Evolutionary conservation across 2,113 vertebrate species (phyloP), one percentile per base, ranked within the genome.

Genomic region (Tympanuchus pallidicinctus): DNA sequence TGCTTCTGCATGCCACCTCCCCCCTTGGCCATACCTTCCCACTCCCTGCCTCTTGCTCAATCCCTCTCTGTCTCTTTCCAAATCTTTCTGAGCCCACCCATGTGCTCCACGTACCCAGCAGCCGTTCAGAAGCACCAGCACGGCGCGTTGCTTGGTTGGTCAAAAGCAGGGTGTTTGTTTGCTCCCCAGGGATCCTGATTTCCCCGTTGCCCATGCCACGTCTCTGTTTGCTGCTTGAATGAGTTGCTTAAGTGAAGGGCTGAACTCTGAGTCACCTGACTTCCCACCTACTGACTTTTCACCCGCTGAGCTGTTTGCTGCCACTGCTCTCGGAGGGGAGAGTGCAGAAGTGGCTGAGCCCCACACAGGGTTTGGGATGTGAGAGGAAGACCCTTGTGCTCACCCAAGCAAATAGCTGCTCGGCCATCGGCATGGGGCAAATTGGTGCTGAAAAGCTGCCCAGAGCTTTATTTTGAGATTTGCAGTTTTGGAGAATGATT

Each of bases 231-330:
- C 90, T 89, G 70, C 93, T 91, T 82, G 95, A 92, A 36, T 94
- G 21, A 80, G 94, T 96, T 96, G 92, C 95, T 94, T 92, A 92
- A 87, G 75, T 67, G 73, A 76, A 91, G 86, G 90, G 82, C 82
- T 93, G 91, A 96, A 94, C 94, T 96, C 96, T 95, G 92, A 43
- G 92, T 74, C 2, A 1, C 82, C 94, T 48, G 21, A 93, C 97
- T 96, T 96, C 59, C 87, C 82, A 91, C 97, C 95, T 56, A 9
- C 79, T 95, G 93, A 85, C 97, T 94, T 80, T 89, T 97, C 73
- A 88, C 95, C 94, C 77, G 16, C 60, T 87, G 45, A 47, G 89
- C 75, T 77, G 92, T 74, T 91, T 85, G 90, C 76, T 87, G 28
- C 92, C 0, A 8, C 72, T 72, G 40, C 7, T 57, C 85, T 86